A percentile compares a stretch with the other conserved stretches of the same genome.
phyloP scores from a whole-genome alignment of 2,888 invertebrate genomes.

The Cylloceria caligata region DNA sequence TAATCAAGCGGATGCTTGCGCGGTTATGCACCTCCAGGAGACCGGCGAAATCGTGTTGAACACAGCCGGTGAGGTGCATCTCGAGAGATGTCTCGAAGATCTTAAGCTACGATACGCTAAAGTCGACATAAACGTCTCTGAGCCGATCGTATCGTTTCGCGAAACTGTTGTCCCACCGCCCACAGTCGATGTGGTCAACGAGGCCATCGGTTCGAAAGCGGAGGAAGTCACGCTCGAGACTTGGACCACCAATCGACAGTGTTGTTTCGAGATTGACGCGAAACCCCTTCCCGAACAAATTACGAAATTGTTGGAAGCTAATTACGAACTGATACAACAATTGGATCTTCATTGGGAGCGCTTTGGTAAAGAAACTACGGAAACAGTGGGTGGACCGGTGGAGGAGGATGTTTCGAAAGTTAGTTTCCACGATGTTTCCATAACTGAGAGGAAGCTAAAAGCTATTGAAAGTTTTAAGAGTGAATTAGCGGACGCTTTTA shows the following conservation, averaged over 20 bases:
- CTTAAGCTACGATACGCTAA: slow-evolving; percentile 93
- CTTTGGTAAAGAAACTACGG: slow-evolving; percentile 64
- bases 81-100: slow-evolving; percentile 98
- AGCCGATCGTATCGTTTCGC: slow-evolving; percentile 97
- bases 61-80: slow-evolving; percentile 98
- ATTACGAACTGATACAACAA: slow-evolving; percentile 89
- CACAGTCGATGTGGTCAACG: slow-evolving; percentile 93
- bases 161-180: slow-evolving; percentile 96
- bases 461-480: slow-evolving; percentile 84
- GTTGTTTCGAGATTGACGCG: slow-evolving; percentile 90
- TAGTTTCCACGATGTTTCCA: slow-evolving; percentile 67
- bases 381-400: slow-evolving; percentile 38
- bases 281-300: slow-evolving; percentile 91
- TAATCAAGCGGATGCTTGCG: slow-evolving; percentile 98
- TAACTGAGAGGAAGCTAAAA: slow-evolving; percentile 78
- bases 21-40: slow-evolving; percentile 94
- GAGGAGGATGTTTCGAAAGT: slow-evolving; percentile 35
- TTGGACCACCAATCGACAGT: slow-evolving; percentile 90
- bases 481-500: slow-evolving; percentile 87
- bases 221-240: slow-evolving; percentile 81
- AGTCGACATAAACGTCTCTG: slow-evolving; percentile 95
- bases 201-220: slow-evolving; percentile 90
- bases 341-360: slow-evolving; percentile 85
- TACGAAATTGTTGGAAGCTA: slow-evolving; percentile 90
- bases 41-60: slow-evolving; percentile 97